Conservation (phyloP, 2,113 vertebrate genomes). For the Aythya baeri region DNA sequence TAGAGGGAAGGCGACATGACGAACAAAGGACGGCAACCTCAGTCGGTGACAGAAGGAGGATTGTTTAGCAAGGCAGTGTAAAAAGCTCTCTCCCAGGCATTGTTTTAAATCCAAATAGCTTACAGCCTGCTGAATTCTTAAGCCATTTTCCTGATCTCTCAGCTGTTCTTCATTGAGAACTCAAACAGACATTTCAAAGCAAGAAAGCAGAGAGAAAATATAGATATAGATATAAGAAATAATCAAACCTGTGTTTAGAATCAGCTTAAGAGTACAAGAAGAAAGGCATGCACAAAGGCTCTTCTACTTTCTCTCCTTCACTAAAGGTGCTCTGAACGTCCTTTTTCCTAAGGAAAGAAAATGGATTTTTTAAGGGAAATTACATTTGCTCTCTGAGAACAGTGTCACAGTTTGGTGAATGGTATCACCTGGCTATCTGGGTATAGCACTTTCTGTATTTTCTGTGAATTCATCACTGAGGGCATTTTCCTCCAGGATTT, state of each 20-base stretch:
- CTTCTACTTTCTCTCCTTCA: neutral
- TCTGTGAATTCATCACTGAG: neutral
- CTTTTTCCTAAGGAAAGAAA: neutral
- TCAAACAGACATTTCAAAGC: conserved; percentile 18
- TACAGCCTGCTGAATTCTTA: neutral
- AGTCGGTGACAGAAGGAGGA: conserved; percentile 10
- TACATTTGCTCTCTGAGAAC: neutral
- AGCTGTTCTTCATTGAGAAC: conserved; percentile 29
- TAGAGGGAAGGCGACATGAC: neutral
- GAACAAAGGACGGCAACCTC: conserved; percentile 49
- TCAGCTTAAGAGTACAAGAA: neutral
- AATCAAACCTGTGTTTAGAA: neutral
- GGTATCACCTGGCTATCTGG: neutral
- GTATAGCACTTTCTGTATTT: neutral
- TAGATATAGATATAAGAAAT: neutral
- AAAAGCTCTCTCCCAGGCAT: conserved; percentile 43
- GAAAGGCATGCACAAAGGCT: neutral
- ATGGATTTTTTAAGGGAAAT: neutral
- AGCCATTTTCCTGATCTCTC: conserved; percentile 29
- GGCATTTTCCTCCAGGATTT: neutral
- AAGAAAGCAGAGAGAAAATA: neutral
- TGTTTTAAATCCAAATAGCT: conserved; percentile 60
- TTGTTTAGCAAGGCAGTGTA: neutral
- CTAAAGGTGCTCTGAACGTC: neutral
- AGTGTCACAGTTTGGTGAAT: neutral